These are phyloP conservation scores for Oreochromis grahami DNA, from an alignment of 2,797 vertebrate genomes.

Conservation along the genomic window DNA sequence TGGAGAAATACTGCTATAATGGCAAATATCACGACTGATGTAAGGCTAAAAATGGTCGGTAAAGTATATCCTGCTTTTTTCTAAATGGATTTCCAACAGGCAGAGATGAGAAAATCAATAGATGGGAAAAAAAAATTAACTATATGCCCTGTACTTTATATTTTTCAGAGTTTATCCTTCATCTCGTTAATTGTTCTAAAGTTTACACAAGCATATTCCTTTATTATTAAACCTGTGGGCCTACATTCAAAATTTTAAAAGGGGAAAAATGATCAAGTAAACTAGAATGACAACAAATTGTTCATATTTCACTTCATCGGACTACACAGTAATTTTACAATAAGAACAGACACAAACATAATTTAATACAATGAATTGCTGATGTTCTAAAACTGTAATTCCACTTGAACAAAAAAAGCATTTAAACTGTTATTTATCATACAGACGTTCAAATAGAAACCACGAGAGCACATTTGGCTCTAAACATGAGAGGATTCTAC, in stretches of 20 bases:
- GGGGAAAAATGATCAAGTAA: neutral
- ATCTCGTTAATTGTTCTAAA: neutral
- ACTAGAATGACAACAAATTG: neutral
- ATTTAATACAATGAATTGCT: neutral
- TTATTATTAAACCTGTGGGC: neutral
- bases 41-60: neutral
- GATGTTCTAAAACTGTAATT: slow-evolving; percentile 31
- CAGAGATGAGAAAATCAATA: neutral
- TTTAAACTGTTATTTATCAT: slow-evolving; percentile 49
- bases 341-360: neutral
- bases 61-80: neutral
- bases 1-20: neutral
- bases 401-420: slow-evolving; percentile 16
- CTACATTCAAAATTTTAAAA: neutral
- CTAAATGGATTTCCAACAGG: neutral
- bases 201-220: neutral
- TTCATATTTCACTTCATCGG: neutral
- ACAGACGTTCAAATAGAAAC: slow-evolving; percentile 38
- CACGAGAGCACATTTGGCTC: slow-evolving; percentile 32
- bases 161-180: neutral
- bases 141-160: neutral
- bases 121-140: neutral
- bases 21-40: neutral
- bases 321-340: neutral
- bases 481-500: slow-evolving; percentile 44